Base-by-base conservation (phyloP, 2,888 invertebrate species). In the Crocallis elinguaria region DNA sequence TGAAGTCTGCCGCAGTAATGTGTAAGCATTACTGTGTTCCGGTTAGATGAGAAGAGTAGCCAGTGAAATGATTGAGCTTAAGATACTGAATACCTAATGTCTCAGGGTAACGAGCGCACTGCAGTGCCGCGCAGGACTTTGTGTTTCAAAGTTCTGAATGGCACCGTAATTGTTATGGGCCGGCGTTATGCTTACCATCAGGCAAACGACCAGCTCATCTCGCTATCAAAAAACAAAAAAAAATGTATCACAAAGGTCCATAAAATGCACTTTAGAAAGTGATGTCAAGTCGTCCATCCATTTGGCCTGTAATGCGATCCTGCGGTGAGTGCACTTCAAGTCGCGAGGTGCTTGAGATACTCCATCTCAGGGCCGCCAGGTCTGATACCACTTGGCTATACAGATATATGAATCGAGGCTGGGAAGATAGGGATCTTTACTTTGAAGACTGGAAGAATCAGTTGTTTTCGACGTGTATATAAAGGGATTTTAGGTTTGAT, bases 251-350 rank as follows among this genome's bases (percentile, higher is more conserved):
- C 49, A 49, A 43, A 53, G 50, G 27, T 19, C n/a, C 27, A 42
- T 32, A 17, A 54, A 49, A 57, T 54, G 60, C 57, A 49, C 38
- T 51, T 23, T 7, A 23, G 13, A n/a, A 8, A 41, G 35, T 38
- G 52, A 50, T 48, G 49, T 54, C 49, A 60, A 54, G 43, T 27
- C 32, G 33, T 32, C 41, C 41, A 33, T 37, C 44, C 50, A 49
- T 33, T 49, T 21, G 35, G 46, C 49, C 4, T 54, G 62, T 55
- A 55, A 62, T 44, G 49, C 38, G 57, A 62, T 55, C 51, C 52
- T 8, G 12, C 8, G 6, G 23, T 7, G 17, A 57, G 54, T 59
- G 57, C 59, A 49, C 59, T 62, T 14, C 33, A 8, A 30, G 23
- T 30, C 16, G 8, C 19, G 29, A n/a, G 39, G 39, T 39, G 39